Evolutionary conservation across 1,140 invertebrate genomes (phyloP), one percentile per base, ranked within the genome.

Genomic region (Zophobas atratus): DNA sequence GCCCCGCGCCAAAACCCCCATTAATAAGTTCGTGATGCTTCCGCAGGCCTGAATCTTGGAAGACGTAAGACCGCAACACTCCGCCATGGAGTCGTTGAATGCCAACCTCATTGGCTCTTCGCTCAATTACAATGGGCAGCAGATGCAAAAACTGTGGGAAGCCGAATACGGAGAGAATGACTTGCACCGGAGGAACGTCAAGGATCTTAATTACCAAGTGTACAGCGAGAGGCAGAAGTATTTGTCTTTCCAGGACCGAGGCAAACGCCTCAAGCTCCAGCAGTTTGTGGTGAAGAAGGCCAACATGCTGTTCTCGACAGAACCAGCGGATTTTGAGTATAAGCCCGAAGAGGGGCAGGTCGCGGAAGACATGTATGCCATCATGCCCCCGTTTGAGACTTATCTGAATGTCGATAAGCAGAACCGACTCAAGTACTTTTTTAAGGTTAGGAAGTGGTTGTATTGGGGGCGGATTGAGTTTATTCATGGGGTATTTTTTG

Each of bases 91-190:
- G 79, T 55, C 88, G 43, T 87, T 94, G 88, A 92, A 94, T 87
- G 84, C 89, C 85, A 90, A 92, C 67, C 88, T 94, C 76, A 90
- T 96, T 83, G 88, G 90, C 82, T 91, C 93, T 83, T 89, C 92
- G 63, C 88, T 96, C 78, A 93, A 94, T 87, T 96, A 93, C 84
- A 94, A 96, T 88, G 95, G 95, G 0, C 93, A 94, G 82, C 94
- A 94, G 82, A 87, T 96, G 80, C 93, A 94, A 86, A 95, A 95
- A 88, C 90, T 94, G 78, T 96, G 94, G 94, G 94, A 95, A 83
- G 89, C 90, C 34, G 94, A 95, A 83, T 89, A 92, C 82, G 93
- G 94, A 76, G 92, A 94, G 82, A 90, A 92, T 70, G 93, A 95
- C 82, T 85, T 95, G 57, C 79, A 88, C 1, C 90, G 91, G 82